Percentiles rank a stretch among this genome's conserved stretches.
These are phyloP conservation scores for Plumapathes pennacea DNA, from an alignment of 92 coral and sea anemone species.

Conservation along the genomic window DNA sequence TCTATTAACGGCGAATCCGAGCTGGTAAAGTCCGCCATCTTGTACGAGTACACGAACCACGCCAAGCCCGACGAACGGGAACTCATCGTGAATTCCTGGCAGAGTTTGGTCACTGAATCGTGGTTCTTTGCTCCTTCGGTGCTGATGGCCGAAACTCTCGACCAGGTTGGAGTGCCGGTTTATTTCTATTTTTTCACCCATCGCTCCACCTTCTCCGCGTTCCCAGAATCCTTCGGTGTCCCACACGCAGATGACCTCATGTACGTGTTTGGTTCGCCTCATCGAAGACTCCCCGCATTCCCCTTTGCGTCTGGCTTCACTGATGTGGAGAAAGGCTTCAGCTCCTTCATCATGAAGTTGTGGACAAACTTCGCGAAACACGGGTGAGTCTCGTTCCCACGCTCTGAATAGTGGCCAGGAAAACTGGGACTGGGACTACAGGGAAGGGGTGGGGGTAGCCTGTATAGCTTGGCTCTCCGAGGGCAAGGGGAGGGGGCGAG, in stretches of 20 bases:
- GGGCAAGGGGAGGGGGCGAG: too few relatives aligned
- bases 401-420: too few relatives aligned
- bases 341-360: conserved; percentile 24
- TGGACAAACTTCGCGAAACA: conserved; percentile 56
- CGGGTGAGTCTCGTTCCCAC: too few relatives aligned
- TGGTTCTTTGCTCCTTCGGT: conserved; percentile 26
- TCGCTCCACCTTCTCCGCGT: conserved; percentile 29
- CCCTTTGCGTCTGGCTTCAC: conserved; percentile 15
- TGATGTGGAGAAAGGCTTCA: conserved; percentile 43
- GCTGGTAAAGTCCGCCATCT: conserved; percentile 40
- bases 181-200: conserved; percentile 40
- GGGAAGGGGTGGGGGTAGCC: too few relatives aligned
- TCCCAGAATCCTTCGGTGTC: conserved; percentile 54
- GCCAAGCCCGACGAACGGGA: conserved; percentile 24
- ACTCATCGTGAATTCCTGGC: conserved; percentile 14
- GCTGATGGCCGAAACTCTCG: conserved; percentile 17
- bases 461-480: too few relatives aligned
- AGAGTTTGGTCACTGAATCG: conserved; percentile 12
- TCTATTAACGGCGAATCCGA: conserved; percentile 29
- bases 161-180: conserved; percentile 24
- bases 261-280: conserved; percentile 35
- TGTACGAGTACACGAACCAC: conserved; percentile 53
- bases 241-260: conserved; percentile 39
- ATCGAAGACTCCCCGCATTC: background rate
- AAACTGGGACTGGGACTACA: too few relatives aligned